These are phyloP conservation scores for Geopemphigus sp. DNA, from an alignment of 1,140 invertebrate species.

Conservation along the genomic window DNA sequence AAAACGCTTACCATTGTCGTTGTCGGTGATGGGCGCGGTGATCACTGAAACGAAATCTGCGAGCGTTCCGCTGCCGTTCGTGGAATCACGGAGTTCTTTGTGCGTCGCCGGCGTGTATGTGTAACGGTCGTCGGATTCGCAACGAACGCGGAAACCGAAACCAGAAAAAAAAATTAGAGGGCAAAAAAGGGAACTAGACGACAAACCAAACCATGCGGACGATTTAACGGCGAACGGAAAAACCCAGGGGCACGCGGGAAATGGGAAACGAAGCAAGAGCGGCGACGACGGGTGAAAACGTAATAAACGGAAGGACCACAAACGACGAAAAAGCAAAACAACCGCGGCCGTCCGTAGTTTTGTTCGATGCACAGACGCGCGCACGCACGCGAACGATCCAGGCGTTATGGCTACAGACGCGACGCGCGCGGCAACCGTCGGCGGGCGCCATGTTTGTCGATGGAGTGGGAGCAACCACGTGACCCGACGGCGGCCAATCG, in stretches of 20 bases:
- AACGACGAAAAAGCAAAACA: not conserved
- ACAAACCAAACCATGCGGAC: not conserved
- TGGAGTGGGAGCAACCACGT: not conserved
- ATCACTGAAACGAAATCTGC: too few species aligned
- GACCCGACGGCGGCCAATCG: slow-evolving; percentile 10
- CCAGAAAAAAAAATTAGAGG: too few species aligned
- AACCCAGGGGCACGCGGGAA: not conserved
- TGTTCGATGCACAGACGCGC: not conserved
- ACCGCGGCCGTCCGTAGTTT: not conserved
- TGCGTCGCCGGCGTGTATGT: too few species aligned
- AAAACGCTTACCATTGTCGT: too few species aligned
- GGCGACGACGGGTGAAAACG: too few species aligned
- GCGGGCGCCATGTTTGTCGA: slow-evolving; percentile 16
- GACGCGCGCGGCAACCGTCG: slow-evolving; percentile 12
- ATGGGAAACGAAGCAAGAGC: not conserved
- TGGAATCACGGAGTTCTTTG: too few species aligned
- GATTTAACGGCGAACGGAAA: not conserved
- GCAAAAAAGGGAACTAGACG: too few species aligned
- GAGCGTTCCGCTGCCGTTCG: too few species aligned
- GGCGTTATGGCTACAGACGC: not conserved
- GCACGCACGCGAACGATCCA: not conserved
- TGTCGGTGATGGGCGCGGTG: too few species aligned
- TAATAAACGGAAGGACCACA: not conserved
- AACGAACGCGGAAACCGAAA: too few species aligned
- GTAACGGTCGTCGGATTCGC: too few species aligned